These are phyloP conservation scores for Saimiri boliviensis DNA, from an alignment of 2,113 vertebrate species.

Conservation along the genomic window DNA sequence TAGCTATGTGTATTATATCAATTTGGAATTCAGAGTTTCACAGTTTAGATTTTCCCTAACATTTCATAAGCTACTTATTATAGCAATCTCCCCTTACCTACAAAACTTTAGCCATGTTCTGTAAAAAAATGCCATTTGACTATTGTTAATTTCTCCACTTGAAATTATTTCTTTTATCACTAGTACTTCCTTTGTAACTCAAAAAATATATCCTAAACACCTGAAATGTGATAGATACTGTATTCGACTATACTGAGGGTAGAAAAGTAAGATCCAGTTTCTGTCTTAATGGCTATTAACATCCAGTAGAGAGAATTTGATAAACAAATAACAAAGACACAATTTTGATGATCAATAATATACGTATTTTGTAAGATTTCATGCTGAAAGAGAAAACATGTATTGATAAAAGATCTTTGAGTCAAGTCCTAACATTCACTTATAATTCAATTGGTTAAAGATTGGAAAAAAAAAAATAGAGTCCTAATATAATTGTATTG, in stretches of 20 bases:
- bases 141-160: background rate
- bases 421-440: background rate
- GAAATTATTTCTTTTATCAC: background rate
- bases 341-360: background rate
- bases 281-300: background rate
- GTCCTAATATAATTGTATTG: background rate
- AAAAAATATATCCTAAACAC: background rate
- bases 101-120: background rate
- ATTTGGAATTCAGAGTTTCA: background rate
- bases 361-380: background rate
- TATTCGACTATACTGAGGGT: background rate
- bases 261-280: background rate
- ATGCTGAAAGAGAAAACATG: background rate
- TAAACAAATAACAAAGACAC: background rate
- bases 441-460: background rate
- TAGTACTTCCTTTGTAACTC: background rate
- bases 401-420: background rate
- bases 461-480: background rate
- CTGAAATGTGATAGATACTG: background rate
- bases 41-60: background rate
- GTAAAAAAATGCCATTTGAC: background rate
- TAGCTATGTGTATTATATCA: background rate
- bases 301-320: background rate
- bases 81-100: background rate
- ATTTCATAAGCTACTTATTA: background rate